phyloP scores from a whole-genome alignment of 2,113 vertebrate genomes.

The Oreochromis spilurus region DNA sequence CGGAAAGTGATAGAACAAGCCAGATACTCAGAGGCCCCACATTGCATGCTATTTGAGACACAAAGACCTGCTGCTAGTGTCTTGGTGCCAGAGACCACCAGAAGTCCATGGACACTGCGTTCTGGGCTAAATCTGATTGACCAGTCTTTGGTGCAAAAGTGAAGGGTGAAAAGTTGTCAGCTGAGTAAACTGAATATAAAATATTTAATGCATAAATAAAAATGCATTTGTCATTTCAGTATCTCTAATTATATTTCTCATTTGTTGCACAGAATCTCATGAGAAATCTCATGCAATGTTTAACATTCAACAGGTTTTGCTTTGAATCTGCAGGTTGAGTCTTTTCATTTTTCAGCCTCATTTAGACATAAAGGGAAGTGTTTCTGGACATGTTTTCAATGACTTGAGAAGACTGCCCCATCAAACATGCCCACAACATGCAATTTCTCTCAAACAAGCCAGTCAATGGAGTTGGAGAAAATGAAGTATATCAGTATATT shows the following conservation, averaged over 20 bases:
- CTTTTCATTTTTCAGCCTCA: not conserved
- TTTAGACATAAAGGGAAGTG: fast-evolving
- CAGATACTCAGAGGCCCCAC: not conserved
- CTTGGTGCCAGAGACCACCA: not conserved
- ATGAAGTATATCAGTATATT: not conserved
- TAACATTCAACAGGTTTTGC: not conserved
- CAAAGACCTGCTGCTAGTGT: not conserved
- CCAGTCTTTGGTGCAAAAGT: not conserved
- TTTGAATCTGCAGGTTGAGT: not conserved
- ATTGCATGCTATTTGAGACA: not conserved
- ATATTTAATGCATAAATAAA: not conserved
- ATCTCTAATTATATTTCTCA: not conserved
- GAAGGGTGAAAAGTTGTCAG: not conserved
- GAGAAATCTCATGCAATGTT: not conserved
- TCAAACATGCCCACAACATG: not conserved
- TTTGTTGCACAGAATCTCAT: not conserved
- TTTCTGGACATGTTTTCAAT: fast-evolving
- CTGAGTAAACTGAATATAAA: not conserved
- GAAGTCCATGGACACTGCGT: not conserved
- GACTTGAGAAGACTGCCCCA: not conserved
- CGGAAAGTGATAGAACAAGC: not conserved
- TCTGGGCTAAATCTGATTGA: not conserved
- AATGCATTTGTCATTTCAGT: not conserved
- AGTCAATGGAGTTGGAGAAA: not conserved
- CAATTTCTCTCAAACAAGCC: not conserved